Evolutionary conservation across 2,113 vertebrate species (phyloP).

Genomic region (Pongo pygmaeus): DNA sequence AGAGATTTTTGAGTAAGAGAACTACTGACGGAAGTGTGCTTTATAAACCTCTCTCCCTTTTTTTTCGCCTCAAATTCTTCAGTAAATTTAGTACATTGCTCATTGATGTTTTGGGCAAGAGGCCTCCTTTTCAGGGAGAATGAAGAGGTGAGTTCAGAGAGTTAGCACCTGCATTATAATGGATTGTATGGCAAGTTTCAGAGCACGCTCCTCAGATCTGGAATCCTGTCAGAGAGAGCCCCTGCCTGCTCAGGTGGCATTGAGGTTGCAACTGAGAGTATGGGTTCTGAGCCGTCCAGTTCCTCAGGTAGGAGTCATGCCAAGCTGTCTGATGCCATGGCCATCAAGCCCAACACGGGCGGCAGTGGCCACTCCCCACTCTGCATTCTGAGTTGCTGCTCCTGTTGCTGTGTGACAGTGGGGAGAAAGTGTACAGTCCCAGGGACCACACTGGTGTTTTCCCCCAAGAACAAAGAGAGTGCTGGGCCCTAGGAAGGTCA

Average conservation of each 20-base stretch:
- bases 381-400: not conserved
- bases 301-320: too few species aligned
- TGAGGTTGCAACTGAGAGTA: not conserved
- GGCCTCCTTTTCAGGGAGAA: not conserved
- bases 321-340: not conserved
- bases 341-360: not conserved
- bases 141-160: not conserved
- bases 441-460: not conserved
- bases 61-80: not conserved
- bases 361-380: not conserved
- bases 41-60: not conserved
- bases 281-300: not conserved
- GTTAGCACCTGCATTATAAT: too few species aligned
- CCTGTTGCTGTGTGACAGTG: not conserved
- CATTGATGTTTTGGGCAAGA: not conserved
- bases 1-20: not conserved
- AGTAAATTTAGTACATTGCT: not conserved
- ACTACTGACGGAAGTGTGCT: not conserved
- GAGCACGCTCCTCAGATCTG: too few species aligned
- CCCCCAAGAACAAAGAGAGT: not conserved
- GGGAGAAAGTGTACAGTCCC: not conserved
- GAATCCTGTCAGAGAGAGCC: too few species aligned
- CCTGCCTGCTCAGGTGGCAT: not conserved
- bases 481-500: not conserved
- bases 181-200: not conserved